Percentiles rank a stretch among this genome's conserved stretches.
phyloP scores from a whole-genome alignment of 2,113 vertebrate species.

The Centrocercus urophasianus region DNA sequence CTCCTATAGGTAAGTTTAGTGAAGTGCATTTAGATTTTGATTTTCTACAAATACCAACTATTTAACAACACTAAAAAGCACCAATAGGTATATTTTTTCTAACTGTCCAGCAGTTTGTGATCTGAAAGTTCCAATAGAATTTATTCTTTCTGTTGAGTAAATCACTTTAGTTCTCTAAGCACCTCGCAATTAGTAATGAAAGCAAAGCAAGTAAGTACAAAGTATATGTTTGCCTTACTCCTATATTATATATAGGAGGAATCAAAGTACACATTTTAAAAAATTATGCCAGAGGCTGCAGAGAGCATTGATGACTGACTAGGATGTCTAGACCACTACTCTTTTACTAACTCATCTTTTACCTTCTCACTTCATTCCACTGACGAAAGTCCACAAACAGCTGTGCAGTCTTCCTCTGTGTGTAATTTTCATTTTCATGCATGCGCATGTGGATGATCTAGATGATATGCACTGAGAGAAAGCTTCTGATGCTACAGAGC shows the following conservation, averaged over 20 bases:
- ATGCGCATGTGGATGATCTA: not conserved
- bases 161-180: not conserved
- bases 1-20: not conserved
- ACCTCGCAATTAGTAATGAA: not conserved
- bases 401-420: not conserved
- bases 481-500: not conserved
- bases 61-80: not conserved
- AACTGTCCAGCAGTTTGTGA: not conserved
- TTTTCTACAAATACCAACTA: not conserved
- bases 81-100: not conserved
- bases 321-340: not conserved
- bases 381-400: not conserved
- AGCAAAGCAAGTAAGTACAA: not conserved
- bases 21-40: not conserved
- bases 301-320: not conserved
- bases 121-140: not conserved
- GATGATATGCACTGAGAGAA: not conserved
- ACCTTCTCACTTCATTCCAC: not conserved
- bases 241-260: not conserved
- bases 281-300: not conserved
- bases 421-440: not conserved
- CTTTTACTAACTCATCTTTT: not conserved
- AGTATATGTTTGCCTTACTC: not conserved
- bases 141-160: not conserved
- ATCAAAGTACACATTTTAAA: not conserved